Evolutionary conservation across 2,797 vertebrate species (phyloP).

Genomic region (Pygocentrus nattereri): DNA sequence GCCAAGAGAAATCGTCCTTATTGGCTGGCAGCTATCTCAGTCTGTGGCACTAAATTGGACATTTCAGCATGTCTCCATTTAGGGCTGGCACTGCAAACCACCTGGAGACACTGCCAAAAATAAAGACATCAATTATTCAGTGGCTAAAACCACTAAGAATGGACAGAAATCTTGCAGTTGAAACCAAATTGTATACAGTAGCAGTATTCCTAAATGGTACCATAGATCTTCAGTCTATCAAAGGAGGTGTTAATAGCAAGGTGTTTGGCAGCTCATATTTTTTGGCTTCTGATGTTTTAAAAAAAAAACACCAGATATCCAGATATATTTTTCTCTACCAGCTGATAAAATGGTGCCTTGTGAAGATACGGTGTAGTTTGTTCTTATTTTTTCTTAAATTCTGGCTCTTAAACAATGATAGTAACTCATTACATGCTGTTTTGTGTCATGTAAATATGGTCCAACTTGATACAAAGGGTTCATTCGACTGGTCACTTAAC

Average conservation of each 20-base stretch:
- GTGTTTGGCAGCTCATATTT: constrained; percentile 71
- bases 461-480: constrained; percentile 24
- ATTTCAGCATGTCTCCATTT: constrained; percentile 64
- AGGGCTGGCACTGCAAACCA: constrained; percentile 66
- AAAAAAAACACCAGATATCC: constrained; percentile 29
- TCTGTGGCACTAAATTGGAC: constrained; percentile 65
- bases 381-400: constrained; percentile 56
- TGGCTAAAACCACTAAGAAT: constrained; percentile 40
- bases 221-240: constrained; percentile 45
- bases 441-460: constrained; percentile 49
- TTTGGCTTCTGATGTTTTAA: constrained; percentile 71
- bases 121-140: constrained; percentile 70
- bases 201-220: constrained; percentile 65
- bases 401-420: constrained; percentile 72
- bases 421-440: constrained; percentile 45
- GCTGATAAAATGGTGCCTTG: constrained; percentile 65
- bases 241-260: constrained; percentile 64
- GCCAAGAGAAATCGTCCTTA: constrained; percentile 73
- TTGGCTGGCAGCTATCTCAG: constrained; percentile 72
- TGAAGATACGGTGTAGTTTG: constrained; percentile 81
- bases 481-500: constrained; percentile 60
- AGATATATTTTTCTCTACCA: constrained; percentile 73
- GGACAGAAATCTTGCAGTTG: constrained; percentile 46
- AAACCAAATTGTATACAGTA: constrained; percentile 56
- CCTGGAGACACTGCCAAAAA: constrained; percentile 75